Base-by-base conservation (phyloP, 1,140 invertebrate genomes). In the Magallana ariakensis region DNA sequence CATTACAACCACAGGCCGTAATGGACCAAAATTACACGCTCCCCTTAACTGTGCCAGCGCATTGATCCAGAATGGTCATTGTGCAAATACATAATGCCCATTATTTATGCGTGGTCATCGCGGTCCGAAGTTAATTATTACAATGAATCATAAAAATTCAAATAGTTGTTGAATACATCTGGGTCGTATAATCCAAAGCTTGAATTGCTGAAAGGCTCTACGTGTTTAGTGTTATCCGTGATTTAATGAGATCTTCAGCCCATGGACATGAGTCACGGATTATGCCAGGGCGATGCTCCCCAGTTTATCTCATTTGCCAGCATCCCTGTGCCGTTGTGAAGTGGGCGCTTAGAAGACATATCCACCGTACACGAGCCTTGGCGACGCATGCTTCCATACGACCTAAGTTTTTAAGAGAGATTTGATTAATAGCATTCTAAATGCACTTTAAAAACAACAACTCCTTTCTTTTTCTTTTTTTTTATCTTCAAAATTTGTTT, bases 111-210 rank as follows among this genome's bases (percentile, higher is more conserved):
- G 22, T 26, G 66, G 66, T 70, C 66, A 70, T 70, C 33, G 66
- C 33, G 22, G 66, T 46, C 66, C 13, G 66, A 26, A 33, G 33
- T 26, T 70, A 60, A 70, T 70, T 33, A 70, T 70, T 26, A 70
- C 66, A 9, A 70, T 70, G 66, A 70, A 70, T 70, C 66, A 70
- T 70, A 70, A 70, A 70, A 70, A 70, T 70, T 26, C 19, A 26
- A 70, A 11, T 8, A 33, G 11, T 7, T 70, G 66, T 19, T 70
- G 22, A 70, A 2, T 70, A 26, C 22, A 70, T 70, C 9, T 5
- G 66, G 33, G 33, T 33, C 33, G 33, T 33, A 33, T 33, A 33
- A 33, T 33, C 33, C 33, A 33, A 33, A 33, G 33, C 22, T 1
- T 19, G 10, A 3, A 10, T 70, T 11, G 9, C 22, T 26, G 62